phyloP scores from a whole-genome alignment of 53 echinoderm and acorn worm species.

The Patiria pectinifera region DNA sequence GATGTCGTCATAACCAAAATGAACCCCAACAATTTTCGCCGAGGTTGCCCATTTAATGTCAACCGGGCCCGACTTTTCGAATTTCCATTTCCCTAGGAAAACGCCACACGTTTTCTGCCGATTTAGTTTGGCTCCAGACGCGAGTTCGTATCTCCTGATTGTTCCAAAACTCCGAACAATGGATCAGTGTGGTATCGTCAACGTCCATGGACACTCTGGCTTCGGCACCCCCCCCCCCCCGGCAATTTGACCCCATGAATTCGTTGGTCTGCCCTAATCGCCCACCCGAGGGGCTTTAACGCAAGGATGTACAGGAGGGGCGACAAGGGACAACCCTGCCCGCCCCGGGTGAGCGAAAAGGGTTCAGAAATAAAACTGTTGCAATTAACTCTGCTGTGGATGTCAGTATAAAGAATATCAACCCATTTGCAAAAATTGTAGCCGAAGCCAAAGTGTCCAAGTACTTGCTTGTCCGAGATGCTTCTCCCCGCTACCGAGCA shows the following conservation, averaged over 20 bases:
- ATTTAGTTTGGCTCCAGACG: slow-evolving; percentile 48
- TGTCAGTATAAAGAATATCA: slow-evolving; percentile 59
- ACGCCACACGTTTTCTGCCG: slow-evolving; percentile 26
- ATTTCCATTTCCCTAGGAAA: slow-evolving; percentile 15
- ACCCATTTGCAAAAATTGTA: slow-evolving; percentile 58
- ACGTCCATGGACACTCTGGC: slow-evolving; percentile 44
- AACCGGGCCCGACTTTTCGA: background rate
- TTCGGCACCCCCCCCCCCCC: slow-evolving; percentile 25
- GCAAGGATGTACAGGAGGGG: slow-evolving; percentile 50
- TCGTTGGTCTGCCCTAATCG: slow-evolving; percentile 20
- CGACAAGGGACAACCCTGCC: slow-evolving; percentile 73
- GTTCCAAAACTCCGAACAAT: slow-evolving; percentile 21
- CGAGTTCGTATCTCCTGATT: slow-evolving; percentile 36
- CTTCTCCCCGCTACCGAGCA: slow-evolving; percentile 41
- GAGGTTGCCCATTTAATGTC: slow-evolving; percentile 1
- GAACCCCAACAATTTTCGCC: slow-evolving; percentile 19
- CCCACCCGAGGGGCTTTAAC: slow-evolving; percentile 29
- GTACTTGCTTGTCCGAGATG: slow-evolving; percentile 52
- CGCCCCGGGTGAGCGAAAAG: slow-evolving; percentile 49
- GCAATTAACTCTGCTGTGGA: slow-evolving; percentile 30
- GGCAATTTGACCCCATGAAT: slow-evolving; percentile 46
- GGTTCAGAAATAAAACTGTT: slow-evolving; percentile 53
- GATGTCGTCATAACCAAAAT: background rate
- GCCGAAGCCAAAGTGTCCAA: slow-evolving; percentile 59
- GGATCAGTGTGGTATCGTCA: slow-evolving; percentile 64